phyloP scores from a whole-genome alignment of 2,888 invertebrate genomes.

The Diogma glabrata region DNA sequence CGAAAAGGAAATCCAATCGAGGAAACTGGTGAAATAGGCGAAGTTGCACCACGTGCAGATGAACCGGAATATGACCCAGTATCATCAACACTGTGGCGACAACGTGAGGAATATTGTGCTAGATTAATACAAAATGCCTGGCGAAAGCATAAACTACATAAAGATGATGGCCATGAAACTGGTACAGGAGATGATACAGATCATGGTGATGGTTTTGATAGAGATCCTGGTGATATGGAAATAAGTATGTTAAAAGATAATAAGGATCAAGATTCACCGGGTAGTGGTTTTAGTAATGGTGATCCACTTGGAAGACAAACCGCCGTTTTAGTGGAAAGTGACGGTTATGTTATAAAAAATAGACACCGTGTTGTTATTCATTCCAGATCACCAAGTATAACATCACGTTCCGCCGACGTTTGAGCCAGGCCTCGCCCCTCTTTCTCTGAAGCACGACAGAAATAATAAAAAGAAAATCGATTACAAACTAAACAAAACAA shows the following conservation, averaged over 20 bases:
- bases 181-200: constrained; percentile 43
- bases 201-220: constrained; percentile 37
- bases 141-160: constrained; percentile 73
- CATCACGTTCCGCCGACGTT: constrained; percentile 74
- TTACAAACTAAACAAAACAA: constrained; percentile 5
- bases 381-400: constrained; percentile 74
- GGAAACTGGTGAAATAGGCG: constrained; percentile 76
- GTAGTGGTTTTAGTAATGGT: constrained; percentile 26
- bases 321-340: constrained; percentile 74
- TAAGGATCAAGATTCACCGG: constrained; percentile 18
- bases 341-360: constrained; percentile 73
- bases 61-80: constrained; percentile 88
- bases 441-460: constrained; percentile 46
- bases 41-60: constrained; percentile 72
- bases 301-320: constrained; percentile 49
- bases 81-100: constrained; percentile 88
- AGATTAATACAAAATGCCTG: constrained; percentile 91
- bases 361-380: constrained; percentile 85
- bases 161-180: constrained; percentile 40
- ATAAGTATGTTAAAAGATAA: constrained; percentile 38
- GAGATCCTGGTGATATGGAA: constrained; percentile 39
- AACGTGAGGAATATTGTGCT: constrained; percentile 94
- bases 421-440: constrained; percentile 68
- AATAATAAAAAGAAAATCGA: constrained; percentile 24
- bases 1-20: constrained; percentile 91